Conservation (phyloP, 92 coral and sea anemone genomes). For the Parazoanthus darwini region DNA sequence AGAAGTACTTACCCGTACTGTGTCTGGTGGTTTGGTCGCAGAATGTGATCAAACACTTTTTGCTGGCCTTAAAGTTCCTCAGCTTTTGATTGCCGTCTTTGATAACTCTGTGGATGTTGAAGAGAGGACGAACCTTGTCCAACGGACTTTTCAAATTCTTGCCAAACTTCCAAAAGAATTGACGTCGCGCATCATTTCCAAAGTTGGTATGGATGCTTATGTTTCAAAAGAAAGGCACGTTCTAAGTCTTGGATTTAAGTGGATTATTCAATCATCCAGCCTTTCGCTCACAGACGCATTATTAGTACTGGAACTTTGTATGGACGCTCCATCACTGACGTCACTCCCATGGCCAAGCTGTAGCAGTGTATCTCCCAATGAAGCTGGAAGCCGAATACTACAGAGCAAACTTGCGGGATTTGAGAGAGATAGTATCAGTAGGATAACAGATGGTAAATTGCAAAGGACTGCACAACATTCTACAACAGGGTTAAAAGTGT, state of each 20-base stretch:
- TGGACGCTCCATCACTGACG: background rate
- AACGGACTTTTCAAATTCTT: background rate
- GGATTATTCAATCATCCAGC: background rate
- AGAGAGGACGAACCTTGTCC: background rate
- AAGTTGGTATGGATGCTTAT: background rate
- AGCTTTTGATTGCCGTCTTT: background rate
- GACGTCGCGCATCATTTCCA: background rate
- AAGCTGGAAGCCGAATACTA: constrained; percentile 2
- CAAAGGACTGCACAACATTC: background rate
- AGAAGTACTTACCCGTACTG: background rate
- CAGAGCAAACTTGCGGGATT: background rate
- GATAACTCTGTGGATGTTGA: background rate
- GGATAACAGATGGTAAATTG: background rate
- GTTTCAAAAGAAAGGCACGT: background rate
- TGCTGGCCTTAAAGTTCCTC: constrained; percentile 1
- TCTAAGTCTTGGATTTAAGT: background rate
- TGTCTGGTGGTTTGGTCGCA: background rate
- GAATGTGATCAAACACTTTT: background rate
- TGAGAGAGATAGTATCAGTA: background rate
- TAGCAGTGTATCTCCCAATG: background rate
- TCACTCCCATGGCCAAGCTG: constrained; percentile 4
- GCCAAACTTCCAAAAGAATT: background rate
- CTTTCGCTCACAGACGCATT: background rate
- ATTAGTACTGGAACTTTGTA: background rate
- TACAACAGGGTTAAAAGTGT: background rate